Percentiles rank a stretch among this genome's conserved stretches.
Evolutionary conservation across 2,797 vertebrate genomes (phyloP).

Genomic region (Sebastes cheni): DNA sequence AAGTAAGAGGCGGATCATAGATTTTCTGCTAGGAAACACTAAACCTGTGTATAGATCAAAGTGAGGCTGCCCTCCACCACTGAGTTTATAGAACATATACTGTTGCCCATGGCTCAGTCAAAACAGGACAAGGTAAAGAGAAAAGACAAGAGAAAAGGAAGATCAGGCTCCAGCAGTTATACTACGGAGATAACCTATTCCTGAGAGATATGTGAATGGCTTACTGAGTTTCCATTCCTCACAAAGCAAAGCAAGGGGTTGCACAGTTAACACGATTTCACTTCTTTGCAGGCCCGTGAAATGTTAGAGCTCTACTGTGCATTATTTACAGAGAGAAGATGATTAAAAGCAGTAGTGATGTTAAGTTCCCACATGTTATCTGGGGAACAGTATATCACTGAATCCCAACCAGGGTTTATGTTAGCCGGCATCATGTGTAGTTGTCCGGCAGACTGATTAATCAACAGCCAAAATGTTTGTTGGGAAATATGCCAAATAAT

Average conservation of each 20-base stretch:
- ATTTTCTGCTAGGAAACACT: conserved; percentile 55
- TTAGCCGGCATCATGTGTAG: too few relatives aligned
- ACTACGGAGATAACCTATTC: conserved; percentile 11
- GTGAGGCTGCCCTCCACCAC: conserved; percentile 34
- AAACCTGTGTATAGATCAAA: conserved; percentile 60
- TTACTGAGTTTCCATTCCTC: conserved; percentile 18
- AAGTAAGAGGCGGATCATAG: conserved; percentile 50
- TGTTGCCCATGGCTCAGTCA: conserved; percentile 37
- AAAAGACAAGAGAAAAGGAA: conserved; percentile 26
- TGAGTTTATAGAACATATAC: conserved; percentile 36
- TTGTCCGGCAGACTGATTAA: too few relatives aligned
- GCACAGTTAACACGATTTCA: conserved; percentile 17
- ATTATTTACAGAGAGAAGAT: conserved; percentile 25
- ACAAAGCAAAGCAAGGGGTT: conserved; percentile 18
- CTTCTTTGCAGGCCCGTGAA: conserved; percentile 4
- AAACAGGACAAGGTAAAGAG: conserved; percentile 38
- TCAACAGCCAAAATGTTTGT: too few relatives aligned
- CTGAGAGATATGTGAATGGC: conserved; percentile 19
- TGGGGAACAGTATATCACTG: conserved; percentile 4
- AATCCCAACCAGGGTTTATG: neutral
- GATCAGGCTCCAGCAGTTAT: conserved; percentile 20
- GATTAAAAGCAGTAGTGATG: conserved; percentile 29
- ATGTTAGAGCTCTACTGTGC: neutral
- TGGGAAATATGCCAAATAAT: too few relatives aligned
- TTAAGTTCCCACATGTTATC: neutral